Base-by-base conservation (phyloP, 2,797 vertebrate genomes). In the Notamacropus eugenii region DNA sequence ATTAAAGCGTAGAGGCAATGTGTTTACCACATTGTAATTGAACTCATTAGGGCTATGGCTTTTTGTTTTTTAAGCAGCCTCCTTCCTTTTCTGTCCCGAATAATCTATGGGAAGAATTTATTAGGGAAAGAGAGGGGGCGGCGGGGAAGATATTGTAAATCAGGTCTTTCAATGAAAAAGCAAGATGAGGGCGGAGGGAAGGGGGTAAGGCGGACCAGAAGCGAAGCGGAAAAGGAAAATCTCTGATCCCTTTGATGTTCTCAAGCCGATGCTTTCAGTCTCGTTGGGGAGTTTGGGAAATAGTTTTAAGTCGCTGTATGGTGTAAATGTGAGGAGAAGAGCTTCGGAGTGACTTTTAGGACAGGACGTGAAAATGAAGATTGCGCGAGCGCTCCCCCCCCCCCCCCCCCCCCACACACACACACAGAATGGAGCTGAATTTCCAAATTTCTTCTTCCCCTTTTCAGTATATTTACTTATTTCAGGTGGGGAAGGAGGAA, bases 1-100 rank as follows among this genome's bases (percentile, higher is more conserved):
- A 99, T 99, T 99, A 99, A 99, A 99, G 99, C 98, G 98, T 98
- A 99, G 98, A 98, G 98, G 98, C 98, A 98, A 98, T 98, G 99
- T 99, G 99, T 99, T 99, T 99, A 99, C 98, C 99, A 99, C 99
- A 98, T 99, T 99, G 99, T 99, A 99, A 99, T 99, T 99, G 99
- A 99, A 99, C 99, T 99, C 98, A 99, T 99, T 99, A 99, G 98
- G 98, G 98, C 98, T 98, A 96, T 96, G 98, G 98, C 98, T 98
- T 98, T 98, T 98, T 97, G 97, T 98, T 98, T 98, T 98, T 98
- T 97, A 98, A 98, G 98, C 98, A 98, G 98, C 97, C 97, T 97
- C 98, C 97, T 98, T 91, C 96, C 97, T 98, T 97, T 95, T 92
- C 92, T 94, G 95, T 67, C 93, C 98, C 96, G 95, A 95, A 98